A percentile compares a stretch with the other conserved stretches of the same genome.
These are phyloP conservation scores for Bettongia penicillata DNA, from an alignment of 2,113 vertebrate species.

Conservation along the genomic window DNA sequence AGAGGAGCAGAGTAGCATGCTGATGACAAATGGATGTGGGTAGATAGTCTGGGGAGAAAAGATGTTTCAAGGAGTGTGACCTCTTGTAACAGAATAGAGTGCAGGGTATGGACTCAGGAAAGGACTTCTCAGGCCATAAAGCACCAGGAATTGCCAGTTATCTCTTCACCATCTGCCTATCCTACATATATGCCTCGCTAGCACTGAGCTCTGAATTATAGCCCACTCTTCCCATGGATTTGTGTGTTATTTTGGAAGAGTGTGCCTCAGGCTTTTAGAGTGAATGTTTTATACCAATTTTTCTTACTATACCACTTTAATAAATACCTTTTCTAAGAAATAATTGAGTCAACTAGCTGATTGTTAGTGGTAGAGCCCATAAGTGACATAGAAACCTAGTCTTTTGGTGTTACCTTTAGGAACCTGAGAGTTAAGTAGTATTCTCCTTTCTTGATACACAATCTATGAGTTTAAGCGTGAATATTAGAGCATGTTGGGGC, in stretches of 20 bases:
- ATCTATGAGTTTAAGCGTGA: background rate
- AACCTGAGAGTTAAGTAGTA: background rate
- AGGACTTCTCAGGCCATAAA: background rate
- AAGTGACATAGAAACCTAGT: background rate
- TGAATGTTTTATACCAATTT: background rate
- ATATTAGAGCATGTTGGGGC: background rate
- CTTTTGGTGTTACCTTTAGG: background rate
- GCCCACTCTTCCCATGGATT: background rate
- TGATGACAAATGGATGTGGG: background rate
- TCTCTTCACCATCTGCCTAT: background rate
- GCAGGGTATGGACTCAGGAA: too few relatives aligned
- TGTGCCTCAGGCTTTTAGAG: background rate
- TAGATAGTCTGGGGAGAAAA: background rate
- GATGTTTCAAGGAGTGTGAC: too few relatives aligned
- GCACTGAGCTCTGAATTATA: background rate
- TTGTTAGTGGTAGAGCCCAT: background rate
- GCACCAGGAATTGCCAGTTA: background rate
- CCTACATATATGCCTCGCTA: background rate
- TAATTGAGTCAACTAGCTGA: background rate
- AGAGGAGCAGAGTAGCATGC: background rate
- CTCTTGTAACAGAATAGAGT: too few relatives aligned
- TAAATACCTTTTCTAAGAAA: background rate
- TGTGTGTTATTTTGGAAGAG: background rate
- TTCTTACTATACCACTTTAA: background rate
- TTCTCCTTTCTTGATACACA: background rate